Percentiles rank a stretch among this genome's conserved stretches.
Evolutionary conservation across 2,113 vertebrate species (phyloP).

Genomic region (Hydrochoerus hydrochaeris): DNA sequence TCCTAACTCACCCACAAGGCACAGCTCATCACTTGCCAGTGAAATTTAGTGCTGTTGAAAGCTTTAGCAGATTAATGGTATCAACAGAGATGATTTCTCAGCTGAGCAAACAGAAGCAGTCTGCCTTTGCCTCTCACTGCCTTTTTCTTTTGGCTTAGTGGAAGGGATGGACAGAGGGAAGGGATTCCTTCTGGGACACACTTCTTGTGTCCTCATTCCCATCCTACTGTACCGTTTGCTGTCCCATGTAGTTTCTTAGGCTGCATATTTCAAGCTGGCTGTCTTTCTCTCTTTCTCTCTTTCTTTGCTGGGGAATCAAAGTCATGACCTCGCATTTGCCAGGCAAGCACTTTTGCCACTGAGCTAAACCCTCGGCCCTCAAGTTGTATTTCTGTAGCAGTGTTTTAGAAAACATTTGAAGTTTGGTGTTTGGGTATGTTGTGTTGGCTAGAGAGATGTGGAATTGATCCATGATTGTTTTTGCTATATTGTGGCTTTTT

Average conservation of each 20-base stretch:
- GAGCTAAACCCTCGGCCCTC: too few relatives aligned
- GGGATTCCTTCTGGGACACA: neutral
- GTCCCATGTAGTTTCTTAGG: neutral
- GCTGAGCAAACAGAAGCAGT: conserved; percentile 42
- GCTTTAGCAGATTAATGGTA: conserved; percentile 62
- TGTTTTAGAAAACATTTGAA: neutral
- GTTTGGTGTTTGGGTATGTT: conserved; percentile 1
- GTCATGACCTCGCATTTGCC: too few relatives aligned
- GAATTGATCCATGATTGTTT: neutral
- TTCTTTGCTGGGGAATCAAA: too few relatives aligned
- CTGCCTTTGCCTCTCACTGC: neutral
- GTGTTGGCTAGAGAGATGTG: neutral
- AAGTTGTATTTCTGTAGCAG: neutral
- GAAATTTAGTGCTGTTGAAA: conserved; percentile 66
- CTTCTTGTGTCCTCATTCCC: neutral
- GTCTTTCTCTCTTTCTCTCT: too few relatives aligned
- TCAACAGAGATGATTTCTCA: conserved; percentile 68
- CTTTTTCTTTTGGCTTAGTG: neutral
- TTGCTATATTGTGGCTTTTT: neutral
- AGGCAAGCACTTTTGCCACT: too few relatives aligned
- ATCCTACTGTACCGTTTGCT: neutral
- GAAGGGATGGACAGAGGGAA: neutral
- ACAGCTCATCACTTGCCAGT: conserved; percentile 41
- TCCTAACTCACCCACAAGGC: conserved; percentile 1
- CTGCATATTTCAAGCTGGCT: neutral